Base-by-base conservation (phyloP, 2,888 invertebrate genomes). In the Cryptophagus acutangulus region DNA sequence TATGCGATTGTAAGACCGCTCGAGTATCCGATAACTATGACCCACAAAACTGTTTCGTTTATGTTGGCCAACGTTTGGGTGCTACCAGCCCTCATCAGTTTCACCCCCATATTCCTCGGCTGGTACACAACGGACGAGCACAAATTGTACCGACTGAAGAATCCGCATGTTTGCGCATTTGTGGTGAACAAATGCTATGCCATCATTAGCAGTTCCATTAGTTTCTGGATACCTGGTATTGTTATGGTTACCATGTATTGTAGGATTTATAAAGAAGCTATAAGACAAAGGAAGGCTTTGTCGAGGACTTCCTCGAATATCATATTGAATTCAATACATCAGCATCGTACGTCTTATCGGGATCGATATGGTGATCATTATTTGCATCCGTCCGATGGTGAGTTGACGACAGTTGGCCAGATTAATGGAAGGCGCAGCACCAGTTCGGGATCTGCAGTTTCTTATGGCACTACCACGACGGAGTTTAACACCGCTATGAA, bases 231-330 rank as follows among this genome's bases (percentile, higher is more conserved):
- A 66, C 92, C 92, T 3, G 90, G 90, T 53, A 67, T 90, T 39
- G 89, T 92, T 17, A 92, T 92, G 92, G 81, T 92, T 58, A 85
- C 86, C 31, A 92, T 91, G 85, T 92, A 92, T 71, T 88, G 80
- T 71, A 76, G 84, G 60, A 90, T 90, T 63, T 84, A 82, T 64
- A 74, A 87, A 63, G 88, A 88, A 70, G 88, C 89, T 1, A 82
- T 88, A 8, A 73, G 88, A 28, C 88, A 89, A 63, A 73, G 88
- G 45, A 87, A 87, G 65, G 88, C 88, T 0, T 67, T 89, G 35
- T 87, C 87, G 36, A 74, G 88, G 45, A 89, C 89, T n/a, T 87
- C 87, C 36, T 87, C 87, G 45, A 88, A 89, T 67, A 88, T 88
- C 45, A 78, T 89, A 31, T 66, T 89, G 41, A 89, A 89, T 66